A percentile compares a stretch with the other conserved stretches of the same genome.
These are phyloP conservation scores for Tragelaphus scriptus DNA, from an alignment of 2,113 vertebrate genomes.

Conservation along the genomic window DNA sequence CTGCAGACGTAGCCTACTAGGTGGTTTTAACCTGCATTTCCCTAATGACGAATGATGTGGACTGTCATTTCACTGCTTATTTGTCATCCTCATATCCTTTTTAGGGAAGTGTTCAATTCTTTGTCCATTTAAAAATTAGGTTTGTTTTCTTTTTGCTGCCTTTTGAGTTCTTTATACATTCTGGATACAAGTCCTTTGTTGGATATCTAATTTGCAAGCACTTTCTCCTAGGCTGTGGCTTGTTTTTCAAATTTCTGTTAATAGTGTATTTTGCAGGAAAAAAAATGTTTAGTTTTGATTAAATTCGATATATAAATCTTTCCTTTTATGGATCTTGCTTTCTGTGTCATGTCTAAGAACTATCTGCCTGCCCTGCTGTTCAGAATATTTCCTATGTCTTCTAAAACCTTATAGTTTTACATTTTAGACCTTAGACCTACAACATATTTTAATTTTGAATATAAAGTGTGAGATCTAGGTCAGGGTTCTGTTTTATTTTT, in stretches of 20 bases:
- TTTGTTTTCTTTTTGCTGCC: neutral
- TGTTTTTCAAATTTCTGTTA: neutral
- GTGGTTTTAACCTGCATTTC: neutral
- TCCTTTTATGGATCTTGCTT: neutral
- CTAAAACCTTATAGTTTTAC: neutral
- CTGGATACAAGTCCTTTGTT: neutral
- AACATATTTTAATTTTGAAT: neutral
- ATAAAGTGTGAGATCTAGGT: neutral
- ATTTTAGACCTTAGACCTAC: neutral
- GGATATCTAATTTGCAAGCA: neutral
- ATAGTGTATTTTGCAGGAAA: neutral
- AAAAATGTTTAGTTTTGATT: neutral
- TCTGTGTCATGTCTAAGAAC: neutral
- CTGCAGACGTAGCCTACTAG: neutral
- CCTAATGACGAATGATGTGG: neutral
- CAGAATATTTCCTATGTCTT: neutral
- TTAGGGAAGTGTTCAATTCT: neutral
- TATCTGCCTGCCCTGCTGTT: neutral
- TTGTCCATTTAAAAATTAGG: neutral
- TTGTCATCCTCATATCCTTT: neutral
- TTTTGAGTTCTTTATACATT: neutral
- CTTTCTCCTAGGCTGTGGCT: neutral
- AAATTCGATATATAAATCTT: neutral
- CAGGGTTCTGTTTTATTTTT: neutral
- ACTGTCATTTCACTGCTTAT: neutral